Evolutionary conservation across 2,888 invertebrate genomes (phyloP), one percentile per base, ranked within the genome.

Genomic region (Labia minor): DNA sequence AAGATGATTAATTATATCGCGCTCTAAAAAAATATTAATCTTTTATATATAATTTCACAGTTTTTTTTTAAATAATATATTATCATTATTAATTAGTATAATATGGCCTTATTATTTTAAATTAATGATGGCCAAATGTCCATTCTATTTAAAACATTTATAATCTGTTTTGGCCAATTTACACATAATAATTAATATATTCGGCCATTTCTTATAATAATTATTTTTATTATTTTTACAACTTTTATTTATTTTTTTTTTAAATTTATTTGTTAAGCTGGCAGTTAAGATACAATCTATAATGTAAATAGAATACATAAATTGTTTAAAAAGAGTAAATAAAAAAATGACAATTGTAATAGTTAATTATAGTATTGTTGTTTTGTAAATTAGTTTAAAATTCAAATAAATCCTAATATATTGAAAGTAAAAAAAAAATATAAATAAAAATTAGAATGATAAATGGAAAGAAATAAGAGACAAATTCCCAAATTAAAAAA

Each of bases 251-350:
- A n/a, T 49, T 16, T 49, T 49, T 49, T 49, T 49, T 49, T 49
- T 49, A 33, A 33, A 49, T 49, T n/a, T 49, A 49, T 49, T 49
- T 4, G 49, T 49, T 49, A 49, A 49, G 49, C 49, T 49, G 49
- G 49, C 49, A 49, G 49, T 49, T 49, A 49, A 49, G 49, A 49
- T 49, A 49, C 49, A 49, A 49, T 49, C 14, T 49, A 49, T 49
- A 4, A n/a, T n/a, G 4, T 4, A 49, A 49, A 49, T n/a, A 8
- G 14, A 49, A n/a, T 49, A 49, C 8, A 49, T 49, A 49, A 10
- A 49, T 49, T 49, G 49, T n/a, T 49, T 4, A 26, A 26, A 26
- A 8, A 16, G 49, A 49, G 49, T 3, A 49, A 49, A n/a, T n/a
- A n/a, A 49, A 49, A n/a, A 16, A n/a, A 2, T 49, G 14, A 8